Evolutionary conservation across 2,888 invertebrate genomes (phyloP), one percentile per base, ranked within the genome.

Genomic region (Siphlonurus alternatus): DNA sequence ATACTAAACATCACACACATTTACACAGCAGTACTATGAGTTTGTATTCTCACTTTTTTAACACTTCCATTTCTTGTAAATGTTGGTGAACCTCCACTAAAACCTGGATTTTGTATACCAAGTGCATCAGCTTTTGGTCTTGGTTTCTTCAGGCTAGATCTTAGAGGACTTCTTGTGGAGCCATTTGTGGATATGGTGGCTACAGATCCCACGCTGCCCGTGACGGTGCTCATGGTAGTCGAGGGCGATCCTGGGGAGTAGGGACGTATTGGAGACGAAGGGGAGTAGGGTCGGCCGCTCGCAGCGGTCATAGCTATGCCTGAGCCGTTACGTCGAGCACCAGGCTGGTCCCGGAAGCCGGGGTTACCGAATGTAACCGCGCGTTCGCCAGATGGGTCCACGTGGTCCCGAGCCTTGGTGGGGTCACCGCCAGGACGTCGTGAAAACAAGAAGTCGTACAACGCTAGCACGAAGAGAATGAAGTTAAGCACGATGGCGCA

Each of bases 21-120:
- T 71, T 66, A 92, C 67, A 93, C 93, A 75, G 92, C 92, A 56
- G 93, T 93, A 73, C 92, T 92, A 74, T 91, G 91, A 53, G 93
- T 92, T 74, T 93, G 91, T 75, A 93, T 93, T 67, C 93, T 82
- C 66, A 93, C 93, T 78, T 93, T 92, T 75, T 93, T 93, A 72
- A 90, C 87, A 72, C 91, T 92, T 1, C 90, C 91, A 70, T 91
- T 91, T 64, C 93, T 80, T 62, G 87, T 85, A 66, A 92, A 80
- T 0, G 90, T 86, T 0, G 93, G 93, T 19, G 91, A 92, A 69
- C 88, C 87, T 1, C 89, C 87, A 0, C 89, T 88, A 70, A 87
- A 89, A 53, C 87, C 87, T 0, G 91, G 92, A 78, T 93, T 93
- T 70, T 89, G 91, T 66, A 93, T 92, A 10, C 93, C 93, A 65